Percentiles rank a stretch among this genome's conserved stretches.
Conservation (phyloP, 2,113 vertebrate genomes). For the Meles meles region DNA sequence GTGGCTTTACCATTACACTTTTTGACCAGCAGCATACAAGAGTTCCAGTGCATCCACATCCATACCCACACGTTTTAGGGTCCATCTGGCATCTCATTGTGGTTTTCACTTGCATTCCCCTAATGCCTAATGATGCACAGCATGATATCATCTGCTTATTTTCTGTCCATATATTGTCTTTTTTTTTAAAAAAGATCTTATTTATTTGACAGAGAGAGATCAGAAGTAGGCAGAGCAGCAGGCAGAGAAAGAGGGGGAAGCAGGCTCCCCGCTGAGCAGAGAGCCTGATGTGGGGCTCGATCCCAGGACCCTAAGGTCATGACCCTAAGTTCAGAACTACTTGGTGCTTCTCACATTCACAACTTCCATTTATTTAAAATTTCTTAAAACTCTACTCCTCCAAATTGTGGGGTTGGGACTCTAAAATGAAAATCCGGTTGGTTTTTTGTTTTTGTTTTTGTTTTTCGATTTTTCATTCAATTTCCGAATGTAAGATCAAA, state of each 20-base stretch:
- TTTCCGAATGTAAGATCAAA: background rate
- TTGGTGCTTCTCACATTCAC: background rate
- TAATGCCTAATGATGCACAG: background rate
- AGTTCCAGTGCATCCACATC: background rate
- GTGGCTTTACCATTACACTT: background rate
- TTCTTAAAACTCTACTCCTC: background rate
- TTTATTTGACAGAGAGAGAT: too few relatives aligned
- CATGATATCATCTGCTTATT: background rate
- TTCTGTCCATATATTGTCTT: background rate
- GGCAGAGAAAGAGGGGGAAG: too few relatives aligned
- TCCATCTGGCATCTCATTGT: background rate
- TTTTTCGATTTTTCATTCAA: background rate
- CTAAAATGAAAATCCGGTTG: background rate
- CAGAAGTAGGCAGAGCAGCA: too few relatives aligned
- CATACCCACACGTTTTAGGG: background rate
- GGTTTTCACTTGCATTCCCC: background rate
- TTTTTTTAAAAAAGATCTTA: too few relatives aligned
- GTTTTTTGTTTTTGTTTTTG: too few relatives aligned
- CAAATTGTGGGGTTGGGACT: background rate
- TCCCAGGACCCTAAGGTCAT: too few relatives aligned
- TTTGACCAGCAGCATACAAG: background rate
- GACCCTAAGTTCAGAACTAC: background rate
- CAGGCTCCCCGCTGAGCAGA: too few relatives aligned
- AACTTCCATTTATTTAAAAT: background rate
- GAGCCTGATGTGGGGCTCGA: too few relatives aligned